These are phyloP conservation scores for Mus pahari DNA, from an alignment of 2,113 vertebrate species.

Conservation along the genomic window DNA sequence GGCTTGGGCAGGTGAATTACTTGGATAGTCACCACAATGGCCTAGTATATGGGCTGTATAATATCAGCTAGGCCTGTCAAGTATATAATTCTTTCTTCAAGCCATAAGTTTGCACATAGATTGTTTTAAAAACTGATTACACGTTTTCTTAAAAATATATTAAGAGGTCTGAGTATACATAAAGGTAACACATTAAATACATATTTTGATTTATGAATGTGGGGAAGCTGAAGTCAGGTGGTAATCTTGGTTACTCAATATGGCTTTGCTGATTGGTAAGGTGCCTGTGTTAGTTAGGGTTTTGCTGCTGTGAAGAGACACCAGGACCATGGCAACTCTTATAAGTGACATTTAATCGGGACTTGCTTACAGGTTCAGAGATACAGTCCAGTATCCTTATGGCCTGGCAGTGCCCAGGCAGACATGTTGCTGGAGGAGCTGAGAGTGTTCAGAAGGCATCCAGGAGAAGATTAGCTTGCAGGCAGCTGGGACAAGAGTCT, in stretches of 20 bases:
- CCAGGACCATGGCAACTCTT: too few relatives aligned
- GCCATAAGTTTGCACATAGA: neutral
- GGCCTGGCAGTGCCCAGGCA: too few relatives aligned
- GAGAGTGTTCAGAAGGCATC: too few relatives aligned
- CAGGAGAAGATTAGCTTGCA: too few relatives aligned
- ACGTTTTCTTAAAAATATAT: neutral
- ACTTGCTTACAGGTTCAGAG: too few relatives aligned
- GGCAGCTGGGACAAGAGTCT: too few relatives aligned
- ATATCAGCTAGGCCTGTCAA: neutral
- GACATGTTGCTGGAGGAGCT: too few relatives aligned
- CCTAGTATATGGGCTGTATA: neutral
- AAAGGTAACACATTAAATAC: neutral
- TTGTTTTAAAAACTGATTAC: neutral
- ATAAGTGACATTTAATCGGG: too few relatives aligned
- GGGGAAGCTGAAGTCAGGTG: neutral
- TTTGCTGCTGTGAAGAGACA: too few relatives aligned
- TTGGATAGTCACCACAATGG: neutral
- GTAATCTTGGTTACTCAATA: neutral
- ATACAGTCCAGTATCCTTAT: too few relatives aligned
- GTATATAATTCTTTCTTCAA: neutral
- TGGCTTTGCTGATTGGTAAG: neutral
- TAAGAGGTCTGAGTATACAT: neutral
- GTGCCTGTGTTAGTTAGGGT: neutral
- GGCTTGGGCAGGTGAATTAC: neutral
- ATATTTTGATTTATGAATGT: neutral